These are phyloP conservation scores for Drosophila trapezifrons DNA, from an alignment of 1,140 invertebrate species.

Conservation along the genomic window DNA sequence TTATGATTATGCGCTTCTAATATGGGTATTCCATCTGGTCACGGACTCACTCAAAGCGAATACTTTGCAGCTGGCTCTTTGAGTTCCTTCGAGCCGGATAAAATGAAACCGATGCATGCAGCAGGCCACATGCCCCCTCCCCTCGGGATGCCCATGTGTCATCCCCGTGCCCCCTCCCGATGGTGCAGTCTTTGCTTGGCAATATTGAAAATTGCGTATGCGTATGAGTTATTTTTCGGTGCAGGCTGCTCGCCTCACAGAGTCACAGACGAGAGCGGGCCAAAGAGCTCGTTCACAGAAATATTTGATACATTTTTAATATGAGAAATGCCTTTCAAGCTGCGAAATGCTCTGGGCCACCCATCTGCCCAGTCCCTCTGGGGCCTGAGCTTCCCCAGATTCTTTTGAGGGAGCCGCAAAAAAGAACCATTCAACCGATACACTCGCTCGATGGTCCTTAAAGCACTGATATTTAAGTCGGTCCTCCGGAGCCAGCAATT, in stretches of 20 bases:
- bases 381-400: slow-evolving; percentile 31
- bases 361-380: background rate
- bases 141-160: background rate
- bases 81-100: slow-evolving; percentile 23
- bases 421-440: slow-evolving; percentile 2
- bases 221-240: slow-evolving; percentile 69
- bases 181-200: slow-evolving; percentile 37
- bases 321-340: slow-evolving; percentile 78
- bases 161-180: background rate
- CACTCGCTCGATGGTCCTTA: slow-evolving; percentile 37
- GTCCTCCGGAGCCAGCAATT: slow-evolving; percentile 39
- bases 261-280: slow-evolving; percentile 17
- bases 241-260: slow-evolving; percentile 33
- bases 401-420: slow-evolving; percentile 50
- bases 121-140: slow-evolving; percentile 33
- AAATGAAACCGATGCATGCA: slow-evolving; percentile 54
- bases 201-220: slow-evolving; percentile 81
- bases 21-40: slow-evolving; percentile 16
- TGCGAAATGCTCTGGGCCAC: slow-evolving; percentile 56
- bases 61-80: slow-evolving; percentile 42
- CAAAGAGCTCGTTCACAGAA: slow-evolving; percentile 55
- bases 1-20: slow-evolving; percentile 30
- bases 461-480: slow-evolving; percentile 55
- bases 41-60: background rate
- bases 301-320: slow-evolving; percentile 82